phyloP scores from a whole-genome alignment of 2,113 vertebrate genomes.

The Sus scrofa region T2T-Sscrofa CM000812.6:263464001-263464500 shows the following conservation, averaged over 20 bases:
- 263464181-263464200: not conserved
- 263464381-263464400: too few relatives aligned
- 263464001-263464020: not conserved
- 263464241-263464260: not conserved
- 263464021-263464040: not conserved
- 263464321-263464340: constrained; percentile 34
- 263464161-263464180: not conserved
- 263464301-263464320: not conserved
- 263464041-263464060: not conserved
- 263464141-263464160: not conserved
- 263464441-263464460: too few relatives aligned
- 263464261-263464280: not conserved
- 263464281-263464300: constrained; percentile 7
- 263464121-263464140: not conserved
- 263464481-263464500: too few relatives aligned
- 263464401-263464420: too few relatives aligned
- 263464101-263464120: not conserved
- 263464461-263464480: too few relatives aligned
- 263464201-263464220: not conserved
- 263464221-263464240: not conserved
- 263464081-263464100: not conserved
- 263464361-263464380: too few relatives aligned
- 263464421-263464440: too few relatives aligned
- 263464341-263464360: too few relatives aligned
- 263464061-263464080: not conserved